Evolutionary conservation across 2,888 invertebrate genomes (phyloP).

Genomic region (Caenorhabditis wallacei): DNA sequence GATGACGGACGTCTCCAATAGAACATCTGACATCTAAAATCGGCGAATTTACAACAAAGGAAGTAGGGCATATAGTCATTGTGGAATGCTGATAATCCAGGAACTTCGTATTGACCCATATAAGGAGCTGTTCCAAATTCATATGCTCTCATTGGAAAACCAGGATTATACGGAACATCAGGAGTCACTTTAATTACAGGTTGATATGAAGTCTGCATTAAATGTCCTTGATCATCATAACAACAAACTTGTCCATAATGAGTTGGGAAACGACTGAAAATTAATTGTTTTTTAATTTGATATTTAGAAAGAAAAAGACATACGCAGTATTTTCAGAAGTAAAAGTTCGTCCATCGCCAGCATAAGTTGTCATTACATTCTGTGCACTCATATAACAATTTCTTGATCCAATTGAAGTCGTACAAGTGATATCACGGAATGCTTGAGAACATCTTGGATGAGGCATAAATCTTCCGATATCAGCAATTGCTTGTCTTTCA

Average conservation of each 20-base stretch:
- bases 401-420: slow-evolving; percentile 91
- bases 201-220: slow-evolving; percentile 96
- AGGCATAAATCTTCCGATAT: slow-evolving; percentile 94
- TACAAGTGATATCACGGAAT: slow-evolving; percentile 86
- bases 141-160: slow-evolving; percentile 84
- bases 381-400: slow-evolving; percentile 87
- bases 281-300: no score
- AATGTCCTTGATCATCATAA: slow-evolving; percentile 92
- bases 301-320: no score
- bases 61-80: slow-evolving; percentile 96
- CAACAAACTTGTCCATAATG: slow-evolving; percentile 94
- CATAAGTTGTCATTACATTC: slow-evolving; percentile 79
- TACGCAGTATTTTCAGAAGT: slow-evolving; percentile 70
- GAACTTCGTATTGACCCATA: slow-evolving; percentile 95
- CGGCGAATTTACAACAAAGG: slow-evolving; percentile 95
- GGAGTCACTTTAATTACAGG: slow-evolving; percentile 85
- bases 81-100: slow-evolving; percentile 95
- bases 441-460: slow-evolving; percentile 82
- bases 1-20: slow-evolving; percentile 93
- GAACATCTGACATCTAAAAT: slow-evolving; percentile 95
- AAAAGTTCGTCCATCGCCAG: slow-evolving; percentile 73
- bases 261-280: slow-evolving; percentile 80
- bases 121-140: slow-evolving; percentile 94
- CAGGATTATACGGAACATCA: slow-evolving; percentile 81
- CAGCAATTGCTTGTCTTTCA: slow-evolving; percentile 91